phyloP scores from a whole-genome alignment of 2,888 invertebrate genomes.

The Eubasilissa splendida region DNA sequence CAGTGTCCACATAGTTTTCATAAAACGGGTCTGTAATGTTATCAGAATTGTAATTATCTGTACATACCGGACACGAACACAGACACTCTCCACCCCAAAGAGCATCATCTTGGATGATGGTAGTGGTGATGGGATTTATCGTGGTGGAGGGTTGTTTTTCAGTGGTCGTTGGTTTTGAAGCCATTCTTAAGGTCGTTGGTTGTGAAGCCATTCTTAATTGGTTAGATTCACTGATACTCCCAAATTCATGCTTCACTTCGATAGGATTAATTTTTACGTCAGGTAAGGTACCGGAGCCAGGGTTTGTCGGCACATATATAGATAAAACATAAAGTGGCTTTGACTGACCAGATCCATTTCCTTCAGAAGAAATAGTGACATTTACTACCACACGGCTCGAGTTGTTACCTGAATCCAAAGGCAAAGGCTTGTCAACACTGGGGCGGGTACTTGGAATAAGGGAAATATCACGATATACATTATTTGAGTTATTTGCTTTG shows the following conservation, averaged over 20 bases:
- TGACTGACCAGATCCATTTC: slow-evolving; percentile 67
- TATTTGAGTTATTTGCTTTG: slow-evolving; percentile 59
- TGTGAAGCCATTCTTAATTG: slow-evolving; percentile 60
- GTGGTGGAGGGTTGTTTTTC: slow-evolving; percentile 61
- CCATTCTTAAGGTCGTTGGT: slow-evolving; percentile 62
- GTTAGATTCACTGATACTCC: slow-evolving; percentile 41
- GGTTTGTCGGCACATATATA: slow-evolving; percentile 82
- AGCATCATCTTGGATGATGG: slow-evolving; percentile 60
- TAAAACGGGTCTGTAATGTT: slow-evolving; percentile 66
- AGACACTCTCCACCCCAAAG: slow-evolving; percentile 79
- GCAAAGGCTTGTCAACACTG: slow-evolving; percentile 36
- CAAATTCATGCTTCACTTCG: slow-evolving; percentile 60
- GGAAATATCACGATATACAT: slow-evolving; percentile 25
- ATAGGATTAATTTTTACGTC: slow-evolving; percentile 73
- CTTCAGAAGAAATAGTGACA: slow-evolving; percentile 84
- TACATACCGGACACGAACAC: slow-evolving; percentile 82
- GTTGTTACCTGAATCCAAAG: slow-evolving; percentile 62
- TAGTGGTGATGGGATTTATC: slow-evolving; percentile 61
- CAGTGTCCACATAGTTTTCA: slow-evolving; percentile 64
- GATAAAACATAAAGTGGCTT: slow-evolving; percentile 85
- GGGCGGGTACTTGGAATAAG: slow-evolving; percentile 20
- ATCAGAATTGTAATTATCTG: slow-evolving; percentile 64
- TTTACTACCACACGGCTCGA: slow-evolving; percentile 83
- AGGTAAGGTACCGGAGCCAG: slow-evolving; percentile 70
- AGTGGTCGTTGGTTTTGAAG: slow-evolving; percentile 58